Base-by-base conservation (phyloP, 2,888 invertebrate species). In the Sphecodes monilicornis region DNA sequence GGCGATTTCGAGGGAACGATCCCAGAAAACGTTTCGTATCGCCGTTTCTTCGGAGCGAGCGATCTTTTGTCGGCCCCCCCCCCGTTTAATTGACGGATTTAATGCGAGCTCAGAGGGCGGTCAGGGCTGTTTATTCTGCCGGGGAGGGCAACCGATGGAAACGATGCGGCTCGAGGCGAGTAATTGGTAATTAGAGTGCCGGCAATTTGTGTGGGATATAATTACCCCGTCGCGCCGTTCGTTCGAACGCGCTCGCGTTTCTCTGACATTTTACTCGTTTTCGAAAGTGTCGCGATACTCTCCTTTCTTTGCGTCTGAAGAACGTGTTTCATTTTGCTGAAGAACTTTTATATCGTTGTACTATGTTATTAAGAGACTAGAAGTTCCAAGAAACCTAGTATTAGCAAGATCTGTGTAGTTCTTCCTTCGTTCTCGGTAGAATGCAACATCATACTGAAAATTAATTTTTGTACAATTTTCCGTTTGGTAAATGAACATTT, bases 1-100 rank as follows among this genome's bases (percentile, higher is more conserved):
- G 26, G 76, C 76, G 80, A 80, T 80, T 69, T 41, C 64, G 71
- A 60, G 60, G 64, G 64, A 64, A 64, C 64, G 64, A 13, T 22
- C 10, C 50, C 50, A 50, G 50, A 50, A 50, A 50, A 50, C 50
- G 50, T 50, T 50, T 50, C 60, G n/a, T 57, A 22, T 29, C 36
- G 39, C 68, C 54, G 32, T 68, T 73, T 60, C 39, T n/a, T 32
- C 50, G 50, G 50, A 50, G n/a, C n/a, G 50, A n/a, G n/a, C 22
- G 22, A 50, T 26, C 71, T 29, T 29, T 69, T 69, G 16, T 80
- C 60, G 60, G 57, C 5, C 22, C 50, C 29, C 5, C 22, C 50
- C 29, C 26, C 57, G 60, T 60, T 60, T 60, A 60, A 60, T 60
- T 29, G 60, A 60, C 29, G 60, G 29, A 60, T 60, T 60, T 29